phyloP scores from a whole-genome alignment of 1,140 invertebrate genomes.

The Hermatobates lingyangjiaoensis region DNA sequence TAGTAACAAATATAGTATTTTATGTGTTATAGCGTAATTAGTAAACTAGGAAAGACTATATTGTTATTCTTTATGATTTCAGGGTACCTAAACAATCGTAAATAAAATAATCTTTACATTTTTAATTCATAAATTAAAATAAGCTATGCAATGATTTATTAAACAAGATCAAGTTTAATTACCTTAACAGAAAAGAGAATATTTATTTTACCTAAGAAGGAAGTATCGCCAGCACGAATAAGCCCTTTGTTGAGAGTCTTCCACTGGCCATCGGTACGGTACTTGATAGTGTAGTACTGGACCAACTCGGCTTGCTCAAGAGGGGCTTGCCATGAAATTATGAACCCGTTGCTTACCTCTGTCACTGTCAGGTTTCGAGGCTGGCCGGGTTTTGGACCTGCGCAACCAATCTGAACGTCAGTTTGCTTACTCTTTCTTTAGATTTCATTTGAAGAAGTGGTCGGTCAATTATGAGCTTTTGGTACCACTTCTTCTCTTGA shows the following conservation, averaged over 20 bases:
- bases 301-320: slow-evolving; percentile 53
- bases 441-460: background rate
- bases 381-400: slow-evolving; percentile 72
- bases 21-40: too few species aligned
- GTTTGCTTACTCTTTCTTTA: background rate
- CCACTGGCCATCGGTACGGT: slow-evolving; percentile 69
- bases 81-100: too few species aligned
- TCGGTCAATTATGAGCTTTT: background rate
- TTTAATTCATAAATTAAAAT: too few species aligned
- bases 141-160: too few species aligned
- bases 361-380: slow-evolving; percentile 73
- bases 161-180: too few species aligned
- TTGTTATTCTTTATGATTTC: too few species aligned
- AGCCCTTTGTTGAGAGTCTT: slow-evolving; percentile 68
- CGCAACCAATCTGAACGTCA: too few species aligned
- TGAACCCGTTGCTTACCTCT: slow-evolving; percentile 65
- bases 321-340: slow-evolving; percentile 76
- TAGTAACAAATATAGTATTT: too few species aligned
- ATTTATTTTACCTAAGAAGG: slow-evolving; percentile 70
- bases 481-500: too few species aligned
- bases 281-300: slow-evolving; percentile 81
- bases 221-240: slow-evolving; percentile 70
- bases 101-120: too few species aligned
- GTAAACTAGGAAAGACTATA: too few species aligned
- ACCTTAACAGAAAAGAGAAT: too few species aligned